A percentile compares a stretch with the other conserved stretches of the same genome.
Conservation (phyloP, 2,797 vertebrate genomes). For the Chelidonichthys spinosus region DNA sequence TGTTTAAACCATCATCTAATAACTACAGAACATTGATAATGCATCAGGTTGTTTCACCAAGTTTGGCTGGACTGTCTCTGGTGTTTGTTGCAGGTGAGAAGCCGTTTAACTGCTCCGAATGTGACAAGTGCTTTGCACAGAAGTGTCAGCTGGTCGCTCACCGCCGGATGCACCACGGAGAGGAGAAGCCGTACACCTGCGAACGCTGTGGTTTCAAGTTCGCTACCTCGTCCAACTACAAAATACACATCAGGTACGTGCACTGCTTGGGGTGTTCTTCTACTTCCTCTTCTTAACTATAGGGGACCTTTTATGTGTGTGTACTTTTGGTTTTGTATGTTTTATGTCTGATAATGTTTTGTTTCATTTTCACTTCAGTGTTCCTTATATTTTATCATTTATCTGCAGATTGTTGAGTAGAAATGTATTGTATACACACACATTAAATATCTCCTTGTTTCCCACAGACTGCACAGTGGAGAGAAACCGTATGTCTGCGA, state of each 20-base stretch:
- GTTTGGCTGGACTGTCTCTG: not conserved
- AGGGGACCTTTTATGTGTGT: no score
- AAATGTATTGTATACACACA: no score
- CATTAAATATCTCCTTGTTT: no score
- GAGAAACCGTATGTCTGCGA: conserved; percentile 98
- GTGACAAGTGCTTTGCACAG: conserved; percentile 97
- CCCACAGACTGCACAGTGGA: conserved; percentile 85
- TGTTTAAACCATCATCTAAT: no score
- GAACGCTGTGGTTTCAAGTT: conserved; percentile 97
- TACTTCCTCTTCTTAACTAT: no score
- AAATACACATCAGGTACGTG: conserved; percentile 94
- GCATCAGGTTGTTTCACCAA: not conserved
- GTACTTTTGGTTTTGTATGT: no score
- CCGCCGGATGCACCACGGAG: conserved; percentile 97
- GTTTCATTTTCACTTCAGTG: no score
- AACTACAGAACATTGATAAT: no score
- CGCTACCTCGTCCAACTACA: conserved; percentile 98
- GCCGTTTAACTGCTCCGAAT: conserved; percentile 92
- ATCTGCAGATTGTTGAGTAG: not conserved
- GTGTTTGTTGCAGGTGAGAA: conserved; percentile 89
- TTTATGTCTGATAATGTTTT: no score
- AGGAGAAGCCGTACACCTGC: conserved; percentile 98
- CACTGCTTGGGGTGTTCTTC: not conserved
- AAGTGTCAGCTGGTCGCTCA: conserved; percentile 99
- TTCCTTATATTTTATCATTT: not conserved